These are phyloP conservation scores for Chaitophorus viminalis DNA, from an alignment of 2,888 invertebrate genomes.

Conservation along the genomic window DNA sequence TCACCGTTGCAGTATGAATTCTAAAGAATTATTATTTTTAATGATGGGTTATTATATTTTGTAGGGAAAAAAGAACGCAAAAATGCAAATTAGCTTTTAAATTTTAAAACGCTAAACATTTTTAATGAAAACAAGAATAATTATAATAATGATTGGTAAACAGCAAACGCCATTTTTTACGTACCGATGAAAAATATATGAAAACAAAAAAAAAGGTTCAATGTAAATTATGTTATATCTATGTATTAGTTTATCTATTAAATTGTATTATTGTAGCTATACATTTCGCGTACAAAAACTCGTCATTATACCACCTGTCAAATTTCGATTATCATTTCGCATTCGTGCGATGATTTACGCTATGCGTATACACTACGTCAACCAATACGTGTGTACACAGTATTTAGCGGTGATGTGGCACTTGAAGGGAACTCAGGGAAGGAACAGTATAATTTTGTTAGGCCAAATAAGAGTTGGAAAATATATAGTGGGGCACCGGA, in stretches of 20 bases:
- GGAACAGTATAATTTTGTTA: no score
- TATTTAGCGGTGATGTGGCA: no score
- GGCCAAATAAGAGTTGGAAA: no score
- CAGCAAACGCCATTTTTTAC: neutral
- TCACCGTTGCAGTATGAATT: neutral
- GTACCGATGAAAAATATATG: neutral
- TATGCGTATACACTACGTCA: neutral
- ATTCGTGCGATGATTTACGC: neutral
- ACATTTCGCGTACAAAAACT: neutral
- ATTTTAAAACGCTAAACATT: neutral
- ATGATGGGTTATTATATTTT: neutral
- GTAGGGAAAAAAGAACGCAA: neutral
- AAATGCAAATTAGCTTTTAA: neutral
- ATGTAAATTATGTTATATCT: neutral
- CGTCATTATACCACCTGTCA: neutral
- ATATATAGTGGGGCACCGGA: no score
- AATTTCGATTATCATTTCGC: neutral
- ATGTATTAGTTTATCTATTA: neutral
- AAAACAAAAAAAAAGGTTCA: neutral
- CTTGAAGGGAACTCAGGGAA: no score
- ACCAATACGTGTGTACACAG: neutral
- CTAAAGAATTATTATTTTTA: slow-evolving; percentile 27
- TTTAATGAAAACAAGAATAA: slow-evolving; percentile 4
- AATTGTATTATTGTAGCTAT: neutral
- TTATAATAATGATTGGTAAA: neutral